Percentiles rank a stretch among this genome's conserved stretches.
Conservation (phyloP, 1,140 invertebrate species). For the Diprion similis region DNA sequence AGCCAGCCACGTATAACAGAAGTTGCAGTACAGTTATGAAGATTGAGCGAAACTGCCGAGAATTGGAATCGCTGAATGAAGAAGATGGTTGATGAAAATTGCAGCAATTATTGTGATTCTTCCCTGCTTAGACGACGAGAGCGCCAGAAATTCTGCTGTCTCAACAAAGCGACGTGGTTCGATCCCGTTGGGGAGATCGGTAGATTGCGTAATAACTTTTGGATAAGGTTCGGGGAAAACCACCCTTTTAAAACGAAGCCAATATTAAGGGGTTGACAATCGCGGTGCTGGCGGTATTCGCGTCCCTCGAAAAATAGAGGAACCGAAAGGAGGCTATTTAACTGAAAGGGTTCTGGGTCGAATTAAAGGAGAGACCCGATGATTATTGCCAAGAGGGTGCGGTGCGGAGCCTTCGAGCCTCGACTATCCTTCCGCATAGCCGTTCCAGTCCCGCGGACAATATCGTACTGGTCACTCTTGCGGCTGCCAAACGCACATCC, state of each 20-base stretch:
- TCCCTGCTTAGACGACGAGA: too few species aligned
- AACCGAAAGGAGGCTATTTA: background rate
- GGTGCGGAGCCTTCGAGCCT: background rate
- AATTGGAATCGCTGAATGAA: too few species aligned
- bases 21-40: too few species aligned
- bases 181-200: background rate
- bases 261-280: slow-evolving; percentile 6
- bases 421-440: background rate
- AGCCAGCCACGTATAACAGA: too few species aligned
- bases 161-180: background rate
- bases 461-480: background rate
- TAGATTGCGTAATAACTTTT: background rate
- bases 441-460: background rate
- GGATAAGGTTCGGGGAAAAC: background rate
- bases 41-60: too few species aligned
- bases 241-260: slow-evolving; percentile 2
- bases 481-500: slow-evolving; percentile 2
- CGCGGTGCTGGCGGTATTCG: background rate
- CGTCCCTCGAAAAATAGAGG: background rate
- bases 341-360: background rate
- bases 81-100: too few species aligned
- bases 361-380: slow-evolving; percentile 1
- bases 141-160: background rate
- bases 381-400: slow-evolving; percentile 4
- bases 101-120: too few species aligned